A percentile compares a stretch with the other conserved stretches of the same genome.
Conservation (phyloP, 2,888 invertebrate genomes). For the Diplazon laetatorius region DNA sequence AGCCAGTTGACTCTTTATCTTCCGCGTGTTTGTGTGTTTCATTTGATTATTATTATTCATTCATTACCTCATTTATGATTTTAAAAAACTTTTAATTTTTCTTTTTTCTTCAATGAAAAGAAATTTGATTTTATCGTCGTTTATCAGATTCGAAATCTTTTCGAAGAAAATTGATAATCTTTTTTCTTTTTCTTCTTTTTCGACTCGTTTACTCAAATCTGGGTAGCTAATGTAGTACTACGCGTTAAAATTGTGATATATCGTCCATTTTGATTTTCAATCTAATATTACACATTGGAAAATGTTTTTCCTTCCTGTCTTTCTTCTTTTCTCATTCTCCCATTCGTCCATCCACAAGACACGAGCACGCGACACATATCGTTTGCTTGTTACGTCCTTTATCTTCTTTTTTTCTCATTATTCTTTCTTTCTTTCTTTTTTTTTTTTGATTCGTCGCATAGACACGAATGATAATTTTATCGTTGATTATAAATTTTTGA, state of each 20-base stretch:
- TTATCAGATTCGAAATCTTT: too few relatives aligned
- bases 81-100: too few relatives aligned
- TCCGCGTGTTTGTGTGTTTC: too few relatives aligned
- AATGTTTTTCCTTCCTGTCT: too few relatives aligned
- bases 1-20: too few relatives aligned
- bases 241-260: slow-evolving; percentile 45
- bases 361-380: slow-evolving; percentile 40
- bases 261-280: slow-evolving; percentile 45
- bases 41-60: too few relatives aligned
- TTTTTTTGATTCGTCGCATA: slow-evolving; percentile 33
- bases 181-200: too few relatives aligned
- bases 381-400: too few relatives aligned
- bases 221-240: slow-evolving; percentile 53
- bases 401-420: slow-evolving; percentile 9
- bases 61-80: too few relatives aligned
- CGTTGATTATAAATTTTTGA: slow-evolving; percentile 59
- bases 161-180: too few relatives aligned
- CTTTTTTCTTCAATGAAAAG: slow-evolving; percentile 21
- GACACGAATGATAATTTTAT: slow-evolving; percentile 33
- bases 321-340: slow-evolving; percentile 16
- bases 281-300: slow-evolving; percentile 49
- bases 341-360: slow-evolving; percentile 55
- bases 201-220: slow-evolving; percentile 43
- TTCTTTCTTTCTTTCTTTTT: slow-evolving; percentile 5
- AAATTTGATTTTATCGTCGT: slow-evolving; percentile 33